phyloP scores from a whole-genome alignment of 2,113 vertebrate genomes.

The Tetraodon nigroviridis region DNA sequence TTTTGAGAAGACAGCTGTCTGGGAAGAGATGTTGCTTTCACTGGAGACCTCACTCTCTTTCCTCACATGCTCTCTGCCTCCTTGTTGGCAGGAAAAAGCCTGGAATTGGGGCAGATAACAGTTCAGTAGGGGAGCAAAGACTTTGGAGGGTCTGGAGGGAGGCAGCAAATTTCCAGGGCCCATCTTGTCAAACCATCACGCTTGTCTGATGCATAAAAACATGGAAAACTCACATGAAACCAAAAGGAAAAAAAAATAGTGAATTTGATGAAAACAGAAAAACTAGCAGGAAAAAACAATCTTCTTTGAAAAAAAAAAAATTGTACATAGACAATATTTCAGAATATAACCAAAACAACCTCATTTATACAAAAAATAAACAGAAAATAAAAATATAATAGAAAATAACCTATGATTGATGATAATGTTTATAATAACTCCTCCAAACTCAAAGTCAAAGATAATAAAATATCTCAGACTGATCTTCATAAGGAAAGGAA shows the following conservation, averaged over 20 bases:
- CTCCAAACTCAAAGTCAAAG: not conserved
- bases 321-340: too few species aligned
- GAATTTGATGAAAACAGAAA: not conserved
- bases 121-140: conserved; percentile 70
- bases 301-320: too few species aligned
- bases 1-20: conserved; percentile 69
- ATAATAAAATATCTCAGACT: conserved; percentile 51
- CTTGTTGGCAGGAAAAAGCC: conserved; percentile 70
- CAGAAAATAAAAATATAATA: too few species aligned
- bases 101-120: conserved; percentile 74
- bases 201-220: conserved; percentile 68
- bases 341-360: too few species aligned
- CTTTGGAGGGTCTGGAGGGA: conserved; percentile 60
- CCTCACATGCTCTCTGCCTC: conserved; percentile 50
- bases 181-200: conserved; percentile 72
- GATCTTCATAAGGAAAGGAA: conserved; percentile 45
- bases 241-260: conserved; percentile 29
- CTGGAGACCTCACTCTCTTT: conserved; percentile 64
- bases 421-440: too few species aligned
- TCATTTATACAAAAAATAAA: too few species aligned
- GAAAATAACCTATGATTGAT: too few species aligned
- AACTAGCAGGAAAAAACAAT: not conserved
- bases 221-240: conserved; percentile 57
- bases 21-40: conserved; percentile 64
- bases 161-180: conserved; percentile 61